phyloP scores from a whole-genome alignment of 1,140 invertebrate species.

The Psilanteris sp. region DNA sequence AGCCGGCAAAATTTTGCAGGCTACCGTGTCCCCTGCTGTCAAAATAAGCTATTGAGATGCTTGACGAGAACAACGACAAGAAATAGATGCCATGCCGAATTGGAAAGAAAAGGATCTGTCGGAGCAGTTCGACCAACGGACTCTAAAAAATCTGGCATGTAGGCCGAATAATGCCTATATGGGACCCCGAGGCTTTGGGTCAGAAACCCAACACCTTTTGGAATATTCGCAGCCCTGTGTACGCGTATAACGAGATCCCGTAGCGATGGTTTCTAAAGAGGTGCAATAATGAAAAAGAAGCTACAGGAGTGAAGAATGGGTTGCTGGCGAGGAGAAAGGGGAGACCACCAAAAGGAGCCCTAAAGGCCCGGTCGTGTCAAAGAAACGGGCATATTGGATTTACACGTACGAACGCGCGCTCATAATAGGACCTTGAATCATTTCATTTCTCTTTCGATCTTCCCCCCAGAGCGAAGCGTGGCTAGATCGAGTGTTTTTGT shows the following conservation, averaged over 20 bases:
- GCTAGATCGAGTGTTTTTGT: slow-evolving; percentile 21
- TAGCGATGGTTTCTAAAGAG: slow-evolving; percentile 68
- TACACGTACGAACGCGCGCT: slow-evolving; percentile 73
- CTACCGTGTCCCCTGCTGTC: slow-evolving; percentile 75
- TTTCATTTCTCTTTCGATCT: slow-evolving; percentile 61
- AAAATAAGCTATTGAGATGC: slow-evolving; percentile 75
- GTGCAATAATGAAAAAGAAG: slow-evolving; percentile 61
- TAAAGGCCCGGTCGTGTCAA: slow-evolving; percentile 38
- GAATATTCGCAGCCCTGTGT: slow-evolving; percentile 57
- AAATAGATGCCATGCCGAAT: slow-evolving; percentile 52
- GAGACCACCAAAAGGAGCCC: slow-evolving; percentile 29
- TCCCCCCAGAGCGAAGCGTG: slow-evolving; percentile 31
- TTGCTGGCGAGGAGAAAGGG: slow-evolving; percentile 23
- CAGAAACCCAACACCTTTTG: slow-evolving; percentile 73
- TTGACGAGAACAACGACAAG: slow-evolving; percentile 69
- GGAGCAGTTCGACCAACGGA: not conserved
- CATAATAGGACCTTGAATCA: slow-evolving; percentile 69
- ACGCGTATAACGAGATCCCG: slow-evolving; percentile 72
- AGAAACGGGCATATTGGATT: slow-evolving; percentile 75
- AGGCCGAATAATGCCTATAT: slow-evolving; percentile 25
- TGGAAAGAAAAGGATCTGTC: slow-evolving; percentile 46
- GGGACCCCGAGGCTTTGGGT: slow-evolving; percentile 65
- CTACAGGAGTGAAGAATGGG: slow-evolving; percentile 40
- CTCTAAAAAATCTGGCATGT: slow-evolving; percentile 15
- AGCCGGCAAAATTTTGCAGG: slow-evolving; percentile 75